Evolutionary conservation across 1,140 invertebrate genomes (phyloP).

Genomic region (Phenacoccus solenopsis): DNA sequence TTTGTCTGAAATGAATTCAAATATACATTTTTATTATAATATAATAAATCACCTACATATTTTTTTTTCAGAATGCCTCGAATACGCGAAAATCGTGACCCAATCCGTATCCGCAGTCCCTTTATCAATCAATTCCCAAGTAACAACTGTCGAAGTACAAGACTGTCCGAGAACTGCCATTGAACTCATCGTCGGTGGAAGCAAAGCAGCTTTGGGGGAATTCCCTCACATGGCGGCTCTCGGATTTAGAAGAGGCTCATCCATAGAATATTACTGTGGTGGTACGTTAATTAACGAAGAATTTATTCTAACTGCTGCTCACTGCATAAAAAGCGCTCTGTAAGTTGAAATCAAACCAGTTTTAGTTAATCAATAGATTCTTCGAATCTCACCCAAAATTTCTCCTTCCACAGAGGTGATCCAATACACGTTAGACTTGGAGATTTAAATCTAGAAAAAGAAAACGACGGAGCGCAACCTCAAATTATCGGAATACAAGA

Average conservation of each 20-base stretch:
- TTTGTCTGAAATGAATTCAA: no score
- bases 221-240: conserved; percentile 43
- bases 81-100: conserved; percentile 32
- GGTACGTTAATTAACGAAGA: conserved; percentile 38
- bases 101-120: conserved; percentile 33
- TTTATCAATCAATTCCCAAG: conserved; percentile 26
- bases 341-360: no score
- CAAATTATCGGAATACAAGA: conserved; percentile 30
- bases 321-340: conserved; percentile 33
- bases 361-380: no score
- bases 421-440: conserved; percentile 28
- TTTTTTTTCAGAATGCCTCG: conserved; percentile 34
- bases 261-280: conserved; percentile 32
- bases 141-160: conserved; percentile 27
- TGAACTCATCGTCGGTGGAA: conserved; percentile 40
- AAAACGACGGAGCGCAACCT: conserved; percentile 28
- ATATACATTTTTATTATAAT: no score
- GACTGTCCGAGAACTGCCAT: conserved; percentile 35
- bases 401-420: conserved; percentile 22
- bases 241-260: conserved; percentile 23
- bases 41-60: no score
- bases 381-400: no score
- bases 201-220: conserved; percentile 35
- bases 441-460: conserved; percentile 27
- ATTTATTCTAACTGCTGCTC: conserved; percentile 39